A percentile compares a stretch with the other conserved stretches of the same genome.
phyloP scores from a whole-genome alignment of 2,797 vertebrate species.

The Tenualosa ilisha region DNA sequence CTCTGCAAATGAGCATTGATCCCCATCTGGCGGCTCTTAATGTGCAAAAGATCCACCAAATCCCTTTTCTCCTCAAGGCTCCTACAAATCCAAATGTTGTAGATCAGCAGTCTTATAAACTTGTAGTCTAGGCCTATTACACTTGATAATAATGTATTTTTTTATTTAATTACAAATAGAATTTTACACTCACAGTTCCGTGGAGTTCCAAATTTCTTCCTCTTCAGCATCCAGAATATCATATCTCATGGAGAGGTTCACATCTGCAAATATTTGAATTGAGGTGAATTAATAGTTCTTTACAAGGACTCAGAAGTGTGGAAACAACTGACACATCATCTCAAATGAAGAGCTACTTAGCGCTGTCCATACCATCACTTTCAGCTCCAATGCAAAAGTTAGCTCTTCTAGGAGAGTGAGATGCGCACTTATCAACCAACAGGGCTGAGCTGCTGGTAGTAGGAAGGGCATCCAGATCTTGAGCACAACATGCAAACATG shows the following conservation, averaged over 20 bases:
- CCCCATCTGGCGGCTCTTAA: background rate
- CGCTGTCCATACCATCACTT: background rate
- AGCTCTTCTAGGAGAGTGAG: background rate
- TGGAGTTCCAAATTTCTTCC: background rate
- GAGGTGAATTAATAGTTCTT: no score
- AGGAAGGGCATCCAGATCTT: background rate
- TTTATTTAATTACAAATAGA: background rate
- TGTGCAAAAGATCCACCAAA: background rate
- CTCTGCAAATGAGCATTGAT: background rate
- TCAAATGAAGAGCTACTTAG: background rate
- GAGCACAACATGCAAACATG: background rate
- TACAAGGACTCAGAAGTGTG: no score
- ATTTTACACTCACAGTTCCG: background rate
- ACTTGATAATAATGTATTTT: background rate
- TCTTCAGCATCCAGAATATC: background rate
- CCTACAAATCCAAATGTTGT: background rate
- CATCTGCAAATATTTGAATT: background rate
- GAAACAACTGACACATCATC: background rate
- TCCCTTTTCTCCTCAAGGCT: background rate
- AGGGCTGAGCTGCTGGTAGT: background rate
- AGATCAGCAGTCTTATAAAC: background rate
- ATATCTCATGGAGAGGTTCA: background rate
- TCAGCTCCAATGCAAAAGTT: background rate
- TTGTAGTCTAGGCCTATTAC: no score
- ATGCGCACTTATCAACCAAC: background rate